A percentile compares a stretch with the other conserved stretches of the same genome.
Evolutionary conservation across 2,888 invertebrate species (phyloP).

Genomic region (Xylota segnis): DNA sequence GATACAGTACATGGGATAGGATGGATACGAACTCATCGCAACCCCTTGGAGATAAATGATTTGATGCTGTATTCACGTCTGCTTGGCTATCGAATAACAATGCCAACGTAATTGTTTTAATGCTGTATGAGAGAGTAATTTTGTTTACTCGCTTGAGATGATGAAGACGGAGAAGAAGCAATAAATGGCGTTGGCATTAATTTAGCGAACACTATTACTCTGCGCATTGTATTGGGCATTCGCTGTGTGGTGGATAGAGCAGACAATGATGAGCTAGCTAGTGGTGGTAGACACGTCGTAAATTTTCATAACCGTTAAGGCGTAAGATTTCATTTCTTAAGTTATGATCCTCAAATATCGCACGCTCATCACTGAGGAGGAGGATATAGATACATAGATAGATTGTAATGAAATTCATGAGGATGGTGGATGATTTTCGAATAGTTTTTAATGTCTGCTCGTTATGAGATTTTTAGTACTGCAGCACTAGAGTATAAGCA

Average conservation of each 20-base stretch:
- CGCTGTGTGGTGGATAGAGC: background rate
- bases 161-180: constrained; percentile 18
- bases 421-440: background rate
- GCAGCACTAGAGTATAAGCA: no score
- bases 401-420: background rate
- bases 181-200: constrained; percentile 54
- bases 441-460: background rate
- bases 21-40: background rate
- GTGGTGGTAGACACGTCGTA: constrained; percentile 53
- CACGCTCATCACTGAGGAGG: background rate
- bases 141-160: constrained; percentile 29
- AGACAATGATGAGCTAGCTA: background rate
- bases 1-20: background rate
- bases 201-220: constrained; percentile 48
- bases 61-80: constrained; percentile 54
- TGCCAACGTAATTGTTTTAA: constrained; percentile 69
- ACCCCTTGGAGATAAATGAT: constrained; percentile 46
- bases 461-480: background rate
- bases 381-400: background rate
- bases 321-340: constrained; percentile 53
- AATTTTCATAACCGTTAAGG: constrained; percentile 56
- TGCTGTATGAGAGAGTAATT: constrained; percentile 43
- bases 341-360: constrained; percentile 56
- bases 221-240: background rate
- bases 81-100: constrained; percentile 66